phyloP scores from a whole-genome alignment of 2,888 invertebrate species.

The Eristalis arbustorum region DNA sequence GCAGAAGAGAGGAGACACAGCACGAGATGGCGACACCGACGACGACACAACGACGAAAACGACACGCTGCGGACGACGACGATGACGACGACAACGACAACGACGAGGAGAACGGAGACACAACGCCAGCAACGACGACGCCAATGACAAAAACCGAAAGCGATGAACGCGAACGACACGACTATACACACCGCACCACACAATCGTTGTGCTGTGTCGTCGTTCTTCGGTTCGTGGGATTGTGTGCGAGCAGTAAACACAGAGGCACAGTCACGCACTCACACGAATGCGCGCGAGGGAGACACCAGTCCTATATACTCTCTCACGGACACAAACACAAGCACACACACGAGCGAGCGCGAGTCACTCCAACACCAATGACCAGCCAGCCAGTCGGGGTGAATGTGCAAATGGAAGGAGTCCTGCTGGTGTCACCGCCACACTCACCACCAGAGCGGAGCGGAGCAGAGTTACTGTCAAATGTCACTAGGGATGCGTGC shows the following conservation, averaged over 20 bases:
- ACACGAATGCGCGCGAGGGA: slow-evolving; percentile 62
- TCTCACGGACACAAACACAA: not conserved
- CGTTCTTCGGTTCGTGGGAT: not conserved
- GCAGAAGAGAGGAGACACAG: slow-evolving; percentile 58
- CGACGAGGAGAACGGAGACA: slow-evolving; percentile 50
- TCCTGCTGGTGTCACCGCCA: slow-evolving; percentile 59
- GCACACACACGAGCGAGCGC: not conserved
- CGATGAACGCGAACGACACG: slow-evolving; percentile 68
- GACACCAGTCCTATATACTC: slow-evolving; percentile 40
- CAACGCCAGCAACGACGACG: slow-evolving; percentile 59
- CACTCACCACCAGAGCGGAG: not conserved
- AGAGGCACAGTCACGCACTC: slow-evolving; percentile 51
- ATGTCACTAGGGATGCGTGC: slow-evolving; percentile 68
- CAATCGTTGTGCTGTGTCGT: slow-evolving; percentile 38
- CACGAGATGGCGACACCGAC: slow-evolving; percentile 66
- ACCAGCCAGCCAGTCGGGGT: not conserved
- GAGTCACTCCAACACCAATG: not conserved
- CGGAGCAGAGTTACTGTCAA: slow-evolving; percentile 44
- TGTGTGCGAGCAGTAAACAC: slow-evolving; percentile 8
- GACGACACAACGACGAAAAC: slow-evolving; percentile 42
- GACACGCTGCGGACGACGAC: slow-evolving; percentile 33
- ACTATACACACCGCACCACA: slow-evolving; percentile 64
- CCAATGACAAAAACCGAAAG: slow-evolving; percentile 69
- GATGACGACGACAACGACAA: slow-evolving; percentile 37
- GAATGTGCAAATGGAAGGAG: slow-evolving; percentile 34